Evolutionary conservation across 2,113 vertebrate species (phyloP), one percentile per base, ranked within the genome.

Genomic region (Pseudopipra pipra): DNA sequence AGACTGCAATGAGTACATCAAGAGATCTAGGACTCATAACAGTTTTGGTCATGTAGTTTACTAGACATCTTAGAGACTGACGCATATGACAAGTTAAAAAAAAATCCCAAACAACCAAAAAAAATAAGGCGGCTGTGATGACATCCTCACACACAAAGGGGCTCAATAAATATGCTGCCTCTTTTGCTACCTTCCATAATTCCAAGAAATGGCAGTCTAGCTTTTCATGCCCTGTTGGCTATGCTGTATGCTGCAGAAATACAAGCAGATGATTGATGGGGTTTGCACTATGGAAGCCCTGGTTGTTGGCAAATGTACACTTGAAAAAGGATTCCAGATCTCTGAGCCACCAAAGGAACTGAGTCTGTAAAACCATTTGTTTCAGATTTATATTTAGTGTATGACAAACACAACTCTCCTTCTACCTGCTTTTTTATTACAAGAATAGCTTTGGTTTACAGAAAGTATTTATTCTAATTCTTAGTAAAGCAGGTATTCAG

Each of bases 211-310:
- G 52, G 74, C 87, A 96, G 51, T 37, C 79, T 79, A 77, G 63
- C 90, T 88, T 93, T 85, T 90, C 82, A 96, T 80, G 75, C 59
- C 94, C 75, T 77, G 58, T 91, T 94, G 78, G 71, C 54, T 83
- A 55, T 77, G 46, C 35, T 85, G 73, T 52, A 61, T 0, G 5
- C 61, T 73, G 59, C 78, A 91, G 43, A 91, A 70, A 77, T 33
- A 93, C 30, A 94, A 91, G 59, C 43, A 90, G 55, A 85, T 92
- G 96, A 96, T 41, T 96, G 93, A 96, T 72, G 47, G 31, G 19
- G 21, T 86, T 94, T 93, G 67, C 68, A 72, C 67, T 52, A 52
- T 27, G 47, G 61, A 95, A 91, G 28, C 39, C 65, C 43, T 46
- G n/a, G 30, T 79, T 67, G 41, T 9, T 88, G 88, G 72, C 87